A percentile compares a stretch with the other conserved stretches of the same genome.
Conservation (phyloP, 2,797 vertebrate species). For the Vultur gryphus region DNA sequence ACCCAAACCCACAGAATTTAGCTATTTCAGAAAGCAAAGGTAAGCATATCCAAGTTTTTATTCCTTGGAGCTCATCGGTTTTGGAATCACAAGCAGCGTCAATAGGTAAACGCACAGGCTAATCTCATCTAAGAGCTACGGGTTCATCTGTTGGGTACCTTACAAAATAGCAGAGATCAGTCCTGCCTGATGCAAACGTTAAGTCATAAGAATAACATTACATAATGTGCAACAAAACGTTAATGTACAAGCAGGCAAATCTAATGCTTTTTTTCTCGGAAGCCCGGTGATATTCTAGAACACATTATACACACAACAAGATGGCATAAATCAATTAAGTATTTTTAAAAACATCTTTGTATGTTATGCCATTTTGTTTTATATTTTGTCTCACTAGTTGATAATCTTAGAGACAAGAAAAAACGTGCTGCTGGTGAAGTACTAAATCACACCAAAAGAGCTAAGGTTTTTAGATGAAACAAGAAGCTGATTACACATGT, state of each 20-base stretch:
- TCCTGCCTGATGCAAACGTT: neutral
- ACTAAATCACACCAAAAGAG: slow-evolving; percentile 54
- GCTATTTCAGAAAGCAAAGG: neutral
- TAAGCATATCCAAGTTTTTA: neutral
- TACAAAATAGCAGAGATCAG: neutral
- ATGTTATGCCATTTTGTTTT: neutral
- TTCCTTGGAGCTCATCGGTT: neutral
- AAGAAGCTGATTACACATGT: slow-evolving; percentile 67
- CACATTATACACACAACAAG: neutral
- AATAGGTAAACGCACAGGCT: neutral
- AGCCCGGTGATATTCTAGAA: neutral
- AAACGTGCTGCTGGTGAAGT: neutral
- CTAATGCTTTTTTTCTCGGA: neutral
- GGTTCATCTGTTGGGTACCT: neutral
- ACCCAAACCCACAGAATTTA: neutral
- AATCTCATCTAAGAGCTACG: neutral
- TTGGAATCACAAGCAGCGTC: neutral
- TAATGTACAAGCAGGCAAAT: neutral
- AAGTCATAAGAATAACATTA: neutral
- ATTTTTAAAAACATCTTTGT: neutral
- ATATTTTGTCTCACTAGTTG: neutral
- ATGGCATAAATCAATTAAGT: neutral
- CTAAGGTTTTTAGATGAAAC: slow-evolving; percentile 61
- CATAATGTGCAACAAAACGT: neutral
- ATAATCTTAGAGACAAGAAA: slow-evolving; percentile 26